phyloP scores from a whole-genome alignment of 1,140 invertebrate species.

The Drosophila neocordata region DNA sequence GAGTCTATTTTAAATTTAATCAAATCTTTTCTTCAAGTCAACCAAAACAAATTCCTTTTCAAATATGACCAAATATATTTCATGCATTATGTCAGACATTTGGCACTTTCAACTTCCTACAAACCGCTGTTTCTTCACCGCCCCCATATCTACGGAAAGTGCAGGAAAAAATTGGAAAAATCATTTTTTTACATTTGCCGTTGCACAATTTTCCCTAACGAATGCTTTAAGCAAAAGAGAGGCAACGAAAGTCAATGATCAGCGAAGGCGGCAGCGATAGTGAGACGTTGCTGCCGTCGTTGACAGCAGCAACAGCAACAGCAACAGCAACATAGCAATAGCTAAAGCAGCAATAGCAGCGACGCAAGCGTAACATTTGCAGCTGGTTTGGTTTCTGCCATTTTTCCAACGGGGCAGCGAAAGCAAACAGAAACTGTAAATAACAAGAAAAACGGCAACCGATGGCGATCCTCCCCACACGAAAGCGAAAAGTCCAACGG shows the following conservation, averaged over 20 bases:
- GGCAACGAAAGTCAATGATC: constrained; percentile 78
- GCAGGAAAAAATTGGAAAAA: constrained; percentile 13
- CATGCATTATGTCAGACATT: neutral
- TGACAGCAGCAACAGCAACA: constrained; percentile 31
- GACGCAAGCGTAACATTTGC: constrained; percentile 21
- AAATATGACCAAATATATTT: neutral
- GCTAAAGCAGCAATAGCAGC: constrained; percentile 21
- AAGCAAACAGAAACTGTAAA: constrained; percentile 79
- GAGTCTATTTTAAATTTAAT: too few species aligned
- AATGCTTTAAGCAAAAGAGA: constrained; percentile 70
- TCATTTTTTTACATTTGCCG: constrained; percentile 50
- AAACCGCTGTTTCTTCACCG: neutral
- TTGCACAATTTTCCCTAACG: constrained; percentile 69
- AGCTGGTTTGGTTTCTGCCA: constrained; percentile 50
- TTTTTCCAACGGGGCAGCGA: constrained; percentile 76
- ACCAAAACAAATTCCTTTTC: too few species aligned
- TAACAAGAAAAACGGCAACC: constrained; percentile 74
- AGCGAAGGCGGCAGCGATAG: constrained; percentile 35
- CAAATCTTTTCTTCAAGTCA: too few species aligned
- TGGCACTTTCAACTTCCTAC: neutral
- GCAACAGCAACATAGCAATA: neutral
- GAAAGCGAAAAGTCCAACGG: constrained; percentile 48
- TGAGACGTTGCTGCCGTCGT: constrained; percentile 18
- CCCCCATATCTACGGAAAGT: neutral
- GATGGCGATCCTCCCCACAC: constrained; percentile 57